phyloP scores from a whole-genome alignment of 2,888 invertebrate genomes.

The Orthosia gothica region DNA sequence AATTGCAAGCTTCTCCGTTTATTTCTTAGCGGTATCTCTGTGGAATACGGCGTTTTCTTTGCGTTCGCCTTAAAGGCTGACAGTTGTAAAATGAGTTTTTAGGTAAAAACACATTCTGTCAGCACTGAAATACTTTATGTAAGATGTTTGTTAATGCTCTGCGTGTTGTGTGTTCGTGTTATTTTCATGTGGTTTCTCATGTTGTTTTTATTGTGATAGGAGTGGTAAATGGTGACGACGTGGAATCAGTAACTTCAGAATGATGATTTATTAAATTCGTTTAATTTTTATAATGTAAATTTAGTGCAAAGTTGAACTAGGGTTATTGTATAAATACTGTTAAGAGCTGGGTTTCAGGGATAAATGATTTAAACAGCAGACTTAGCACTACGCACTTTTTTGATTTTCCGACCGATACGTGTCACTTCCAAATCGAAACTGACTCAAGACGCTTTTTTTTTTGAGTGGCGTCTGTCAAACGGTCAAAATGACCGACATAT shows the following conservation, averaged over 20 bases:
- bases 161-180: constrained; percentile 9
- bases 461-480: too few relatives aligned
- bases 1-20: constrained; percentile 31
- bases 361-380: too few relatives aligned
- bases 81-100: constrained; percentile 65
- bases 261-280: too few relatives aligned
- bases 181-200: not conserved
- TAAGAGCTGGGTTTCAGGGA: too few relatives aligned
- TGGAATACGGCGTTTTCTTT: constrained; percentile 9
- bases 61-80: constrained; percentile 23
- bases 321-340: too few relatives aligned
- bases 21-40: constrained; percentile 27
- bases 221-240: not conserved
- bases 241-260: not conserved
- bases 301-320: not conserved
- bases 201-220: not conserved
- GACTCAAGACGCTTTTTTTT: too few relatives aligned
- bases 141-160: constrained; percentile 19
- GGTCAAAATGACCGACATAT: too few relatives aligned
- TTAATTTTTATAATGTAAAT: not conserved
- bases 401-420: too few relatives aligned
- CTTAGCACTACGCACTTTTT: too few relatives aligned
- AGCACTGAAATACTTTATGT: constrained; percentile 37
- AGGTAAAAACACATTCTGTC: constrained; percentile 56
- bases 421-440: too few relatives aligned